A percentile compares a stretch with the other conserved stretches of the same genome.
These are phyloP conservation scores for Eubasilissa regina DNA, from an alignment of 1,140 invertebrate species.

Conservation along the genomic window DNA sequence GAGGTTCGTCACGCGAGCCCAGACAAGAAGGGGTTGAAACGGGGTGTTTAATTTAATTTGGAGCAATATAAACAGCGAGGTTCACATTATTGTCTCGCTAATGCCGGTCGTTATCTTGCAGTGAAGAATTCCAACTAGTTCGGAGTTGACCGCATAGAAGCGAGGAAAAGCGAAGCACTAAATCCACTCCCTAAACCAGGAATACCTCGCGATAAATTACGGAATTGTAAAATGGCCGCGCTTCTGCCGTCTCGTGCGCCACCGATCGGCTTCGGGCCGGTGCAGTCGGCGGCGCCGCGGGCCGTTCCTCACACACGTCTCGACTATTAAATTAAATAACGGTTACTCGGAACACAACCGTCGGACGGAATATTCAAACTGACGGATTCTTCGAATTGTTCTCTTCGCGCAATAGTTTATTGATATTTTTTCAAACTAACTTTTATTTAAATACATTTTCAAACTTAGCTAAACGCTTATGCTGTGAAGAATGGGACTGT, in stretches of 20 bases:
- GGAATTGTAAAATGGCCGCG: constrained; percentile 52
- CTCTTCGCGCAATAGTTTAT: no score
- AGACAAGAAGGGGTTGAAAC: neutral
- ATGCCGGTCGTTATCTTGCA: constrained; percentile 54
- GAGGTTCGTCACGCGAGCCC: constrained; percentile 28
- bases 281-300: neutral
- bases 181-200: constrained; percentile 39
- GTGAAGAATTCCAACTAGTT: constrained; percentile 46
- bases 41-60: constrained; percentile 52
- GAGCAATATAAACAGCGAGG: constrained; percentile 53
- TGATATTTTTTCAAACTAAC: no score
- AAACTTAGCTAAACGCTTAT: no score
- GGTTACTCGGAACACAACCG: neutral
- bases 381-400: no score
- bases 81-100: constrained; percentile 53
- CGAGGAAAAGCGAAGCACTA: constrained; percentile 46
- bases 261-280: neutral
- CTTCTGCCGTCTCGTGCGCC: constrained; percentile 30
- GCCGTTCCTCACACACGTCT: neutral
- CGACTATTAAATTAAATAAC: constrained; percentile 22
- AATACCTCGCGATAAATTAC: constrained; percentile 54
- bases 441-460: no score
- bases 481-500: no score
- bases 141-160: constrained; percentile 42
- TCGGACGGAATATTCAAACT: neutral